A percentile compares a stretch with the other conserved stretches of the same genome.
These are phyloP conservation scores for Galerucella nymphaeae DNA, from an alignment of 2,888 invertebrate species.

Conservation along the genomic window DNA sequence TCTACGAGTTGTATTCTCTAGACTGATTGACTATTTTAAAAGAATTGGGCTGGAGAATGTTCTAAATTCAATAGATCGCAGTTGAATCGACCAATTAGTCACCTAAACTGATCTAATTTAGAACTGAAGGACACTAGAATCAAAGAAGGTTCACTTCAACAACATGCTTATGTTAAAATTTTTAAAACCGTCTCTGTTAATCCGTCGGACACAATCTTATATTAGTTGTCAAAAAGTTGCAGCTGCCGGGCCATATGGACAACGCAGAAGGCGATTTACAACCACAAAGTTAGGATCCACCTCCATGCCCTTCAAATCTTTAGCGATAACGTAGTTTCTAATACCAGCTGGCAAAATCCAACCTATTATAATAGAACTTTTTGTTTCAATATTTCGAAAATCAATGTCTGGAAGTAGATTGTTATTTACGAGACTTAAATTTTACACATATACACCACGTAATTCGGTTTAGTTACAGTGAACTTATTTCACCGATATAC, in stretches of 20 bases:
- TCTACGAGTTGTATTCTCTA: too few species aligned
- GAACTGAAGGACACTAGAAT: too few species aligned
- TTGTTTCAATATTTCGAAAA: background rate
- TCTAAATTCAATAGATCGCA: too few species aligned
- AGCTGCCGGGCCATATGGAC: constrained; percentile 54
- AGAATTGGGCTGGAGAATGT: too few species aligned
- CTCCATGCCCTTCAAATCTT: constrained; percentile 5
- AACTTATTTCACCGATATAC: constrained; percentile 33
- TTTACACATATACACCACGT: background rate
- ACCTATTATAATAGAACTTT: too few species aligned
- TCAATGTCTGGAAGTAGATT: background rate
- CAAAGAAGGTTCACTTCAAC: too few species aligned
- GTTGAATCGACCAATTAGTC: too few species aligned
- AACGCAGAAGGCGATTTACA: constrained; percentile 37
- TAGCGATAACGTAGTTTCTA: constrained; percentile 1
- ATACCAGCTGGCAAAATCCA: constrained; percentile 6
- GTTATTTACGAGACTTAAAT: too few species aligned
- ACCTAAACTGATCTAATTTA: too few species aligned
- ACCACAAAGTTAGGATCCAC: background rate
- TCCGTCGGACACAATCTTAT: constrained; percentile 25
- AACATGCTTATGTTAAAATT: background rate
- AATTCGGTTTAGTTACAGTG: constrained; percentile 21
- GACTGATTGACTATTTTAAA: too few species aligned
- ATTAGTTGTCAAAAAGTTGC: constrained; percentile 34
- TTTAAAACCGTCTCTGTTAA: background rate